Base-by-base conservation (phyloP, 2,888 invertebrate genomes). In the Atherix ibis region DNA sequence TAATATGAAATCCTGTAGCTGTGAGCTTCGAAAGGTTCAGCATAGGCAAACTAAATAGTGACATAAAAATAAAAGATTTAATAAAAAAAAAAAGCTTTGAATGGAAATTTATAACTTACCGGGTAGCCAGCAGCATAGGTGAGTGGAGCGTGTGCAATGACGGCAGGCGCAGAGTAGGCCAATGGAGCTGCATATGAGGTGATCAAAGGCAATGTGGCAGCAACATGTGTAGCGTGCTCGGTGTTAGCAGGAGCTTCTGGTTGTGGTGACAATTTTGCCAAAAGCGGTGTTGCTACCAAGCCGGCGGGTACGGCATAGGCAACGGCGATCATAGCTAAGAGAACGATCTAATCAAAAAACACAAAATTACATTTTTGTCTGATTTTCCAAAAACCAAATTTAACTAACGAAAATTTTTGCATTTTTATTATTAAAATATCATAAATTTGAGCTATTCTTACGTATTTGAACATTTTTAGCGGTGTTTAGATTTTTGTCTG, bases 211-310 rank as follows among this genome's bases (percentile, higher is more conserved):
- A 40, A 6, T 9, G 35, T 31, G 18, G 40, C 40, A 22, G 40
- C 31, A 31, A 40, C 40, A 31, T 40, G 40, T 1, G 40, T 25
- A 1, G 40, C 40, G 26, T 40, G 40, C 28, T 40, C 38, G 4
- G 40, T 40, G 17, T 32, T 38, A 9, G 40, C 38, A 31, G 38
- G 38, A 9, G 40, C 40, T 27, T 40, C 27, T 19, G 38, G 40
- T 27, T 36, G 34, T 19, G 40, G 38, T 16, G 22, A 14, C 4
- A 36, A 4, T 9, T 29, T 34, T 9, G 38, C 38, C 24, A 38
- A 31, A 25, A 40, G 27, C 24, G 40, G 36, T 8, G 40, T 40
- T 4, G 34, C 27, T 8, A 38, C 26, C 5, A 36, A 25, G n/a
- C 15, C 25, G n/a, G 34, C 31, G 24, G 31, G 16, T 13, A 26